A percentile compares a stretch with the other conserved stretches of the same genome.
phyloP scores from a whole-genome alignment of 2,797 vertebrate species.

The Phyllotis vaccarum region DNA sequence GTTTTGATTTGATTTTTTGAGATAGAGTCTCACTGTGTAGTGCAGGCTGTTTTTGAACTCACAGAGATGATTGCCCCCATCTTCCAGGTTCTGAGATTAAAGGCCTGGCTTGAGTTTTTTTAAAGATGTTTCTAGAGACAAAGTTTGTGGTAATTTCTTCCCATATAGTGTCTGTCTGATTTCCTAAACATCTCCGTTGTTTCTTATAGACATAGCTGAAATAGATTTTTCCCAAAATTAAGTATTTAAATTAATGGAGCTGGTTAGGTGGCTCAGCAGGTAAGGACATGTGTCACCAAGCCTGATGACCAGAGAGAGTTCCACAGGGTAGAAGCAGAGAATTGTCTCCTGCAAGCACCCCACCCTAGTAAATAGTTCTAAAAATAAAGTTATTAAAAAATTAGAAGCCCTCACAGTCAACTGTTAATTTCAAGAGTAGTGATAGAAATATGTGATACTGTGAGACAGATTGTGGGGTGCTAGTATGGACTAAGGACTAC shows the following conservation, averaged over 20 bases:
- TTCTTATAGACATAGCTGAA: not conserved
- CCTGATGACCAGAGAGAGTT: not conserved
- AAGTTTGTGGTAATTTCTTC: not conserved
- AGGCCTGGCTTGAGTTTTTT: not conserved
- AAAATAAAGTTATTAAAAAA: not conserved
- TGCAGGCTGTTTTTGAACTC: not conserved
- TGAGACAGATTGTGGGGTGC: not conserved
- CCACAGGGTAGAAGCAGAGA: not conserved
- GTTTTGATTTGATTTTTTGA: not conserved
- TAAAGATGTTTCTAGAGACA: not conserved
- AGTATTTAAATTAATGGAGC: not conserved
- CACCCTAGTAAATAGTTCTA: not conserved
- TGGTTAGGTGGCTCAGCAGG: not conserved
- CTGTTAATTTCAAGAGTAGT: not conserved
- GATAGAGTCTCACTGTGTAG: not conserved
- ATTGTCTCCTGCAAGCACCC: not conserved
- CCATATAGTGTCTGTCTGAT: not conserved
- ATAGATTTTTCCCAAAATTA: slow-evolving; percentile 11
- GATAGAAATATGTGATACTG: not conserved
- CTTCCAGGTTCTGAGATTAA: not conserved
- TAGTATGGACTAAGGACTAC: not conserved
- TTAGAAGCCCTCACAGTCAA: not conserved
- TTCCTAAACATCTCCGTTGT: slow-evolving; percentile 8
- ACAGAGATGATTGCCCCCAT: not conserved
- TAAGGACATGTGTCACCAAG: not conserved